Conservation (phyloP, 2,113 vertebrate species). For the Motacilla alba region DNA sequence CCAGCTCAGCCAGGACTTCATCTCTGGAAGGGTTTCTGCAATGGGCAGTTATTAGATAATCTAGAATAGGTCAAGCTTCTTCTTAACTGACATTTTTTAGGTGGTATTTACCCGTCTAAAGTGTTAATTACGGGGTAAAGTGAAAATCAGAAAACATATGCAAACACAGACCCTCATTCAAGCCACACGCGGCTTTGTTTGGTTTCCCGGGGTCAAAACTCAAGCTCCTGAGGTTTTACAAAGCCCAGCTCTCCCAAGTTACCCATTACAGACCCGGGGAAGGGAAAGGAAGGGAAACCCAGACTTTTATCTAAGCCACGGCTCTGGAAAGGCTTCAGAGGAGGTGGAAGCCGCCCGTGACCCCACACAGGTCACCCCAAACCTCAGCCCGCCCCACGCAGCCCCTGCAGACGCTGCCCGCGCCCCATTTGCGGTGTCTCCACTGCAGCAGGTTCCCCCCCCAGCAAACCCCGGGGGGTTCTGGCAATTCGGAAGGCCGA, state of each 20-base stretch:
- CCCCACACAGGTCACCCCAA: background rate
- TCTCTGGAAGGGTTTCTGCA: background rate
- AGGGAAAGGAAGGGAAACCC: background rate
- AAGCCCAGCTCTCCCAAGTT: background rate
- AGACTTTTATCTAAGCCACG: background rate
- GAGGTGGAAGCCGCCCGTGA: background rate
- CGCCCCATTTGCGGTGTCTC: background rate
- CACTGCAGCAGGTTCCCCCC: constrained; percentile 9
- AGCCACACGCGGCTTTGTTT: background rate
- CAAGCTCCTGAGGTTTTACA: background rate
- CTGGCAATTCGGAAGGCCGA: constrained; percentile 38
- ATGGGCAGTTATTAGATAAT: background rate
- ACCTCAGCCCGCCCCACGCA: background rate
- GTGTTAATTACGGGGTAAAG: background rate
- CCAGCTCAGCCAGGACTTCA: background rate
- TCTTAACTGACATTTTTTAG: background rate
- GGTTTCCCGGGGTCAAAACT: background rate
- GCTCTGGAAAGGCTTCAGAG: background rate
- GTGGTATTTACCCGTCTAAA: background rate
- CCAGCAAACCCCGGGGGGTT: constrained; percentile 15
- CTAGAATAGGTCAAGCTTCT: background rate
- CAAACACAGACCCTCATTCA: background rate
- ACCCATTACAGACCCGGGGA: background rate
- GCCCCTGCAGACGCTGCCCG: background rate
- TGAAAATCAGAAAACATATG: background rate